Conservation (phyloP, 2,113 vertebrate species). For the Plecotus auritus region DNA sequence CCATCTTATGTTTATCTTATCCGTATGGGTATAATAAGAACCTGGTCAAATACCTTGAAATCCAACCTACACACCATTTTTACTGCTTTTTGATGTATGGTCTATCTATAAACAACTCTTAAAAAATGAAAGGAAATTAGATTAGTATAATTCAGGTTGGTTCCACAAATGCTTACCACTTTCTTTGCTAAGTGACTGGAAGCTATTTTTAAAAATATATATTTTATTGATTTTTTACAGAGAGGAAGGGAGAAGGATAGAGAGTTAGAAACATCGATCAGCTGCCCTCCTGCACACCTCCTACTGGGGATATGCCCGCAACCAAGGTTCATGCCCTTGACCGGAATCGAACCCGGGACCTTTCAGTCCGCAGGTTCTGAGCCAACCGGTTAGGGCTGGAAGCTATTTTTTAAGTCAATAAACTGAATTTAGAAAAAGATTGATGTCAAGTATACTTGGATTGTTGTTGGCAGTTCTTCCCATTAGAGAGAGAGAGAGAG, state of each 20-base stretch:
- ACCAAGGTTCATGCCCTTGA: too few relatives aligned
- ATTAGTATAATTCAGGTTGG: background rate
- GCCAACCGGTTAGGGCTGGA: background rate
- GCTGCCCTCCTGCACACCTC: too few relatives aligned
- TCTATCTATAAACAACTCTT: background rate
- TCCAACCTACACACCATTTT: background rate
- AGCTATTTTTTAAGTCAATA: background rate
- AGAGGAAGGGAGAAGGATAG: too few relatives aligned
- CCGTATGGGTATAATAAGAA: background rate
- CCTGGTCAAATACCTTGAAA: background rate
- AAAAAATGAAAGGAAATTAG: background rate
- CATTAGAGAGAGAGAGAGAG: background rate
- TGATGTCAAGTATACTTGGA: background rate
- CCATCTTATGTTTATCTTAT: background rate
- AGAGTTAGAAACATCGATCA: too few relatives aligned
- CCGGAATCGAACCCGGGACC: too few relatives aligned
- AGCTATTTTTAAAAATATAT: background rate
- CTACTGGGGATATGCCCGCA: too few relatives aligned
- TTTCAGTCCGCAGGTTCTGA: too few relatives aligned
- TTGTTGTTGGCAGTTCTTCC: background rate
- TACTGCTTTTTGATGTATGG: background rate
- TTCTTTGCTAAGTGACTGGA: conserved; percentile 1
- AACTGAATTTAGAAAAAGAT: conserved; percentile 31
- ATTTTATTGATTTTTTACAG: too few relatives aligned
- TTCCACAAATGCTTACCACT: background rate